Conservation (phyloP, 2,888 invertebrate species). For the Caenorhabditis becei region DNA sequence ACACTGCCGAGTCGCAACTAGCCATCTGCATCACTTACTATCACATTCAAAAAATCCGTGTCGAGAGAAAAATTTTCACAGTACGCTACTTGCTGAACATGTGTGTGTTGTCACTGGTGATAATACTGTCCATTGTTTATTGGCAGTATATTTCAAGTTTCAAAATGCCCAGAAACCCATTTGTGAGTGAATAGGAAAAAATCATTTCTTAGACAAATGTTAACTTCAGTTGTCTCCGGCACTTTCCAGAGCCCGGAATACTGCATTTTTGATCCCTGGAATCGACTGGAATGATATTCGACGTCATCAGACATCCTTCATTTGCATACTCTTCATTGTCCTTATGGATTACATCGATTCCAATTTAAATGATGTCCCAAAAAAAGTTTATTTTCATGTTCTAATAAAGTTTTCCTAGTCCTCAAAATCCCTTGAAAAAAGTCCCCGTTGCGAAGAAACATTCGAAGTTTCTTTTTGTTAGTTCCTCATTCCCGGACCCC, state of each 20-base stretch:
- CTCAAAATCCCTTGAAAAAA: too few species aligned
- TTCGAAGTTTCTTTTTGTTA: too few species aligned
- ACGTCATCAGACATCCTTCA: conserved; percentile 20
- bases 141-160: not conserved
- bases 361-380: conserved; percentile 19
- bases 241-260: conserved; percentile 13
- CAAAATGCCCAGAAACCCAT: not conserved
- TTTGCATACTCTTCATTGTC: conserved; percentile 22
- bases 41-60: conserved; percentile 20
- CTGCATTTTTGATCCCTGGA: conserved; percentile 26
- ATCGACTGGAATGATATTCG: conserved; percentile 36
- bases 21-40: conserved; percentile 23
- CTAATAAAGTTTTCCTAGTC: conserved; percentile 3
- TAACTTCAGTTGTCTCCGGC: conserved; percentile 23
- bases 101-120: not conserved
- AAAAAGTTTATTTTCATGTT: conserved; percentile 32
- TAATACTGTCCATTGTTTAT: not conserved
- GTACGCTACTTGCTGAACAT: too few species aligned
- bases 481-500: too few species aligned
- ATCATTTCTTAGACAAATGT: too few species aligned
- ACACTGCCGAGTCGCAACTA: conserved; percentile 5
- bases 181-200: not conserved
- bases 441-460: too few species aligned
- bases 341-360: conserved; percentile 32
- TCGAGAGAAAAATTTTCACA: conserved; percentile 9